phyloP scores from a whole-genome alignment of 2,797 vertebrate genomes.

The Gymnodraco acuticeps region DNA sequence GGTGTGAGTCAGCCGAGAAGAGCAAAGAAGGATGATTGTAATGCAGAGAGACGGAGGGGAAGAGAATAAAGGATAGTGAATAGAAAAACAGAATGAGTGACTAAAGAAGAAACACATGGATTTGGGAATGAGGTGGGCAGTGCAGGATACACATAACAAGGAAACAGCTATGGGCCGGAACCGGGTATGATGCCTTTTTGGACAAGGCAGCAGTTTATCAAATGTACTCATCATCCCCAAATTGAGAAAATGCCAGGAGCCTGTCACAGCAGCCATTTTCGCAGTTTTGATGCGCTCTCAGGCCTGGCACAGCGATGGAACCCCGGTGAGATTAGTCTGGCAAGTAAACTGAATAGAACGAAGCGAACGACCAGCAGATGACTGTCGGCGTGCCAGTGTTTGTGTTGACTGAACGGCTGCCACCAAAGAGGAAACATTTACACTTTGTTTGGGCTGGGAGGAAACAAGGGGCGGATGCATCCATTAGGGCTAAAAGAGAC shows the following conservation, averaged over 20 bases:
- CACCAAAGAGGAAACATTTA: constrained; percentile 59
- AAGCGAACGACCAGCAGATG: constrained; percentile 61
- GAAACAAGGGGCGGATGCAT: constrained; percentile 12
- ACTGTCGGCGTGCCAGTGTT: constrained; percentile 70
- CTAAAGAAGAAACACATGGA: constrained; percentile 47
- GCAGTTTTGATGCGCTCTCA: constrained; percentile 66
- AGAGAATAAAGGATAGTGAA: constrained; percentile 26
- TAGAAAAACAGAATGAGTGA: constrained; percentile 19
- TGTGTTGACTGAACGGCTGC: constrained; percentile 72
- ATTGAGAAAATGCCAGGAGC: constrained; percentile 67
- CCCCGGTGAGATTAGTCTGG: constrained; percentile 71
- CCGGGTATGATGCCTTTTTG: constrained; percentile 60
- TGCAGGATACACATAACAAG: constrained; percentile 55
- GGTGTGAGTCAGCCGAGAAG: constrained; percentile 45
- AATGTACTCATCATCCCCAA: constrained; percentile 71
- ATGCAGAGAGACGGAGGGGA: constrained; percentile 38
- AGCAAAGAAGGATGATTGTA: constrained; percentile 60
- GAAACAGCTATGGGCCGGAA: constrained; percentile 33
- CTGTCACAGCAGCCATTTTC: constrained; percentile 70
- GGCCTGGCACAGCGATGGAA: constrained; percentile 63
- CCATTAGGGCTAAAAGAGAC: constrained; percentile 18
- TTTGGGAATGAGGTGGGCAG: constrained; percentile 58
- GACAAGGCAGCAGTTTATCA: constrained; percentile 62
- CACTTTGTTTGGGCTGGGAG: constrained; percentile 65
- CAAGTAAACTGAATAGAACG: constrained; percentile 54